Percentiles rank a stretch among this genome's conserved stretches.
These are phyloP conservation scores for Gavialis gangeticus DNA, from an alignment of 2,113 vertebrate genomes.

Conservation along the genomic window DNA sequence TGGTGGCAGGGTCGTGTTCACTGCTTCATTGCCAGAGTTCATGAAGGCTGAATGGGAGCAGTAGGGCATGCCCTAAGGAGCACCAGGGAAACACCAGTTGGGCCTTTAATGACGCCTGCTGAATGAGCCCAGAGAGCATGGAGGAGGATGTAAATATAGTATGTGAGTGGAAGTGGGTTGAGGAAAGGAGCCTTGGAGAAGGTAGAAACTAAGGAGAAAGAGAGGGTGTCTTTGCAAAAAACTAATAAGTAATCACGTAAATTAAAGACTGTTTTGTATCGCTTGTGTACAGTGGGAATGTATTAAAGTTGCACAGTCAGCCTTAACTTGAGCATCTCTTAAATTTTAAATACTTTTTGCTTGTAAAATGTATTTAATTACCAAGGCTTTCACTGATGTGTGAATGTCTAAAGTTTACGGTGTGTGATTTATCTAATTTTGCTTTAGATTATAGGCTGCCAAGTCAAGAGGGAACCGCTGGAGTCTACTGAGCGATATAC, in stretches of 20 bases:
- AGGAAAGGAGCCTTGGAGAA: background rate
- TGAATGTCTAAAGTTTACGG: background rate
- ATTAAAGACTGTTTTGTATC: background rate
- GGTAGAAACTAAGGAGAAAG: background rate
- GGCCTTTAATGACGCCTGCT: no score
- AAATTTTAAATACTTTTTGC: background rate
- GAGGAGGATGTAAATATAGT: no score
- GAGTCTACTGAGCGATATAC: constrained; percentile 93
- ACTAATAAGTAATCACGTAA: background rate
- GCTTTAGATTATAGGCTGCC: constrained; percentile 91
- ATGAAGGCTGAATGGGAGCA: background rate
- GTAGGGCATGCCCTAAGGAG: no score
- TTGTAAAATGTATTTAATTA: background rate
- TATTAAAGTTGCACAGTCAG: background rate
- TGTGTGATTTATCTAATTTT: background rate
- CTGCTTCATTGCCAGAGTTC: no score
- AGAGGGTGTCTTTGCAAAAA: background rate
- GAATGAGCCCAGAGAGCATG: no score
- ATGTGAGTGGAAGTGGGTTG: background rate
- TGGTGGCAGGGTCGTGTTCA: no score
- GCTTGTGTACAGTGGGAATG: background rate
- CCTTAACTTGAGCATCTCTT: background rate
- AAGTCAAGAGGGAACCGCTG: constrained; percentile 85
- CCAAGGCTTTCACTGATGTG: background rate
- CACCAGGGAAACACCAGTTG: no score